Base-by-base conservation (phyloP, 2,888 invertebrate genomes). In the Sinohyriopsis cumingii region DNA sequence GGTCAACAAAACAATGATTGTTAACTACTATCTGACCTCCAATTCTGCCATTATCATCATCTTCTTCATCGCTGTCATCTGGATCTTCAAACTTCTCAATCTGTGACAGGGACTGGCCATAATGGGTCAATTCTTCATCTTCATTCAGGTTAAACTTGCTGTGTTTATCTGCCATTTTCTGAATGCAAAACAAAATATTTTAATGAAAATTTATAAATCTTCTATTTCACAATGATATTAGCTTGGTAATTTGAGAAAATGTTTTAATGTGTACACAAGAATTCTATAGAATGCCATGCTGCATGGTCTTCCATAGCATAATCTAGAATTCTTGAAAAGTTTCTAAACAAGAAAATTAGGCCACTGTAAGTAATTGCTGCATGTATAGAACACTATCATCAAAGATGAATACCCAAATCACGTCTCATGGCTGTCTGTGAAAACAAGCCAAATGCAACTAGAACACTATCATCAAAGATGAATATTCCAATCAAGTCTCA, bases 11-110 rank as follows among this genome's bases (percentile, higher is more conserved):
- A 45, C 12, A 15, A 15, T 15, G 45, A 45, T 15, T 45, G 15
- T 45, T 1, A 45, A 15, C 15, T 15, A 19, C 25, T 56, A 20
- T 45, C 66, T 67, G 45, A 77, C 77, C 77, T 24, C 71, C 72
- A 28, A 73, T 73, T 64, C 77, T 71, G 61, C 59, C 71, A 45
- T 71, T 71, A 65, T 77, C 77, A 65, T 75, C 77, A 56, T 77
- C 73, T 81, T 96, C 95, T 33, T 93, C 92, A 59, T 93, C 92
- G 71, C 85, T 85, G 55, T 78, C 69, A 5, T 72, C 75, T 0
- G 95, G 94, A 86, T 96, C 95, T 85, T 96, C 96, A 91, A 96
- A 97, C 88, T 95, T 95, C 89, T 98, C 96, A 77, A 97, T 95
- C 88, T 96, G 95, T 83, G 94, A 94, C 22, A 99, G 90, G 0